Base-by-base conservation (phyloP, 2,797 vertebrate genomes). In the Gobionotothen gibberifrons region DNA sequence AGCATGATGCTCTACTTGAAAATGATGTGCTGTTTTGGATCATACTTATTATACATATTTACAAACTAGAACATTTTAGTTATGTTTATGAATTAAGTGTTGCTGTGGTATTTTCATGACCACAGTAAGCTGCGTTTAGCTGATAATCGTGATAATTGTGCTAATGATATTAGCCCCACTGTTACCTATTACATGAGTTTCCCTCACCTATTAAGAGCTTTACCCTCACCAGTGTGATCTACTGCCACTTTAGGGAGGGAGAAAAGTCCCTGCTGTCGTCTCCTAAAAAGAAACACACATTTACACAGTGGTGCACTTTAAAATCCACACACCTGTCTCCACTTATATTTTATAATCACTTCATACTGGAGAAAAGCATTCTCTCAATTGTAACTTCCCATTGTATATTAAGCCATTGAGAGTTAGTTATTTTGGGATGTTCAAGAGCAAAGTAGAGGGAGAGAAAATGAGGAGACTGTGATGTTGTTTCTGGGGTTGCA, bases 401-500 rank as follows among this genome's bases (percentile, higher is more conserved):
- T 12, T 60, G 26, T 40, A 21, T 46, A 16, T 55, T 26, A 26
- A 13, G 7, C 7, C 14, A 14, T 71, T 57, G 9, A 40, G 32
- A 9, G 36, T 4, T 16, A 9, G 44, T 44, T 69, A 56, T 72
- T 66, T 43, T 46, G 13, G n/a, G 16, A 44, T 17, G 2, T 54
- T 56, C 10, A 40, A 43, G 9, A 17, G 12, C 4, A 42, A 62
- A 67, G n/a, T 12, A 42, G 9, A 39, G 22, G 26, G 11, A 53
- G 26, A 52, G 22, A 62, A 40, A 65, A 14, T 17, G 44, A 71
- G 9, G 62, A 42, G 29, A 17, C 19, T 21, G 19, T 44, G 19
- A 7, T 69, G 58, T 59, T 58, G 47, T 79, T 76, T 74, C 22
- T 56, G 9, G 16, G 53, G n/a, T 68, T 69, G 61, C 72, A 82